A percentile compares a stretch with the other conserved stretches of the same genome.
Evolutionary conservation across 35 echinoderm and acorn worm species (phyloP).

Genomic region (Ophioderma brevispina): DNA sequence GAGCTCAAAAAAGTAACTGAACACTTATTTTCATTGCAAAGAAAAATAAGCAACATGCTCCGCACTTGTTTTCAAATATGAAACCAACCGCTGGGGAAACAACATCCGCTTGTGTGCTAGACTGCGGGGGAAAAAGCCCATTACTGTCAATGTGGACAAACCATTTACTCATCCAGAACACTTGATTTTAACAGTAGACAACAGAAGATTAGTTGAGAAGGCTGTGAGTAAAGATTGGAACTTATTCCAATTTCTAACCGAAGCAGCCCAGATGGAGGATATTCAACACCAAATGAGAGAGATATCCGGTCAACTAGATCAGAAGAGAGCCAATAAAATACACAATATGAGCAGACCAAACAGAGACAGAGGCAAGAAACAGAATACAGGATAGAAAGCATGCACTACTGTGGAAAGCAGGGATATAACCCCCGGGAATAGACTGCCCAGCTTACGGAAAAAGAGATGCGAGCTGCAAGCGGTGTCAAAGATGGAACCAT

Average conservation of each 20-base stretch:
- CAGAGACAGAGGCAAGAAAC: not conserved
- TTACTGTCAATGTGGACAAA: constrained; percentile 45
- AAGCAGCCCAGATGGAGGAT: constrained; percentile 42
- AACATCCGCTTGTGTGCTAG: constrained; percentile 45
- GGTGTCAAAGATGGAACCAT: constrained; percentile 38
- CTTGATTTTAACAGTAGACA: constrained; percentile 51
- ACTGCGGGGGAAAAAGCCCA: constrained; percentile 58
- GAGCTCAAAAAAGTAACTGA: constrained; percentile 42
- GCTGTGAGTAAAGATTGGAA: constrained; percentile 52
- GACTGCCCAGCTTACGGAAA: constrained; percentile 59
- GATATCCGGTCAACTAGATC: no score
- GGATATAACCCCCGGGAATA: not conserved
- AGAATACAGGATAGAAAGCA: not conserved
- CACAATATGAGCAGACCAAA: not conserved
- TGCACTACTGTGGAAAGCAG: not conserved
- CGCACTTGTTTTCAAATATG: constrained; percentile 40
- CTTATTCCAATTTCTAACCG: constrained; percentile 32
- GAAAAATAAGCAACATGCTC: constrained; percentile 61
- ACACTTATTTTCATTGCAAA: constrained; percentile 46
- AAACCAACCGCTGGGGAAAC: constrained; percentile 37
- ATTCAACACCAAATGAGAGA: constrained; percentile 5
- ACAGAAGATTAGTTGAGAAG: constrained; percentile 21
- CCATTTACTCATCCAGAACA: constrained; percentile 67
- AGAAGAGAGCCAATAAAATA: not conserved
- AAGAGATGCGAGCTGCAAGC: constrained; percentile 15